A percentile compares a stretch with the other conserved stretches of the same genome.
Evolutionary conservation across 2,888 invertebrate genomes (phyloP).

Genomic region (Orthosia cruda): DNA sequence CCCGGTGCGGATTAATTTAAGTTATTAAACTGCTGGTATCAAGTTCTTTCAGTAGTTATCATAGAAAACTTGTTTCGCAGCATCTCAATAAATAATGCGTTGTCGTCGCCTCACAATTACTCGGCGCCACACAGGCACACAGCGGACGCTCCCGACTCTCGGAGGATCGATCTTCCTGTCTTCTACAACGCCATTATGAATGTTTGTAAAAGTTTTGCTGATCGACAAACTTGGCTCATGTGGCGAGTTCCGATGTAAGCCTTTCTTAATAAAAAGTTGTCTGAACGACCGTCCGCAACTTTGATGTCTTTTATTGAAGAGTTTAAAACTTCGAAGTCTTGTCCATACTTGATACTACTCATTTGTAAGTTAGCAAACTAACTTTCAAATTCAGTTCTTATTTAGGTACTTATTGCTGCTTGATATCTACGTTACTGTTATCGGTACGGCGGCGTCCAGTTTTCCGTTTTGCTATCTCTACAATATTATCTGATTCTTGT

Average conservation of each 20-base stretch:
- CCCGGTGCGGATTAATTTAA: constrained; percentile 55
- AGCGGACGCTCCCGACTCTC: not conserved
- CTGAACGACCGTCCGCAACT: constrained; percentile 1
- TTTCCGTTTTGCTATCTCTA: not conserved
- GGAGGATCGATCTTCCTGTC: constrained; percentile 18
- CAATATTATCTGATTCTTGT: not conserved
- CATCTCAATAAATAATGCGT: constrained; percentile 19
- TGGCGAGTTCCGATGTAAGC: constrained; percentile 14
- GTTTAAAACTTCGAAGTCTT: constrained; percentile 16
- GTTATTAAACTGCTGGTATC: constrained; percentile 57
- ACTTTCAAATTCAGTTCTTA: not conserved
- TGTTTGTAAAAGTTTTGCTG: constrained; percentile 23
- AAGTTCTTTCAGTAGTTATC: constrained; percentile 53
- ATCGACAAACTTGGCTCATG: constrained; percentile 25
- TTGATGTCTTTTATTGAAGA: not conserved
- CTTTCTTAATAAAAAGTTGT: constrained; percentile 33
- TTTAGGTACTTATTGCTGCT: not conserved
- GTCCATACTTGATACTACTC: not conserved
- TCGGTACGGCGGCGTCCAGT: not conserved
- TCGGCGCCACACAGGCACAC: not conserved
- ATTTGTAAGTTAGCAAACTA: not conserved
- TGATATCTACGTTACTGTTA: not conserved
- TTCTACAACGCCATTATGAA: constrained; percentile 24
- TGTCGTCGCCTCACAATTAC: not conserved
- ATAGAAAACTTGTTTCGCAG: constrained; percentile 31